Percentiles rank a stretch among this genome's conserved stretches.
Conservation (phyloP, 1,140 invertebrate genomes). For the Globodera rostochiensis region DNA sequence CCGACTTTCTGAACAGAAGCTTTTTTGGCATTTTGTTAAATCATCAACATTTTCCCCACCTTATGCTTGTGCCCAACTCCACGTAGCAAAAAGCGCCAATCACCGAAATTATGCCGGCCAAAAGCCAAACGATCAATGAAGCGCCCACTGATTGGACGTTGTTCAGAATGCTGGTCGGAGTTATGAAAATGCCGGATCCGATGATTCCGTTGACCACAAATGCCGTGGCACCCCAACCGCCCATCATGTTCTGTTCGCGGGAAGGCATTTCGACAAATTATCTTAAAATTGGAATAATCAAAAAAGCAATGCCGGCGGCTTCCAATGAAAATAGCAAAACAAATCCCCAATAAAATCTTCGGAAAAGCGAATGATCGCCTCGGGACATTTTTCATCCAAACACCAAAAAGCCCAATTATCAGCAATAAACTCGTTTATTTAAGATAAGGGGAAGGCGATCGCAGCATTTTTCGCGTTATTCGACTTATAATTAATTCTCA, state of each 20-base stretch:
- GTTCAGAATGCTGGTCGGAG: slow-evolving; percentile 33
- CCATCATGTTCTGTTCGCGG: slow-evolving; percentile 33
- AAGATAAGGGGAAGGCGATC: no score
- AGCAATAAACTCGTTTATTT: no score
- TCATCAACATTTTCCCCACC: not conserved
- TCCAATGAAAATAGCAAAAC: no score
- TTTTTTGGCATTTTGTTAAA: no score
- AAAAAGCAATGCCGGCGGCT: no score
- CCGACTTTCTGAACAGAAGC: slow-evolving; percentile 13
- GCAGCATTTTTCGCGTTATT: no score
- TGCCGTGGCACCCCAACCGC: slow-evolving; percentile 32
- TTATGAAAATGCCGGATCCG: slow-evolving; percentile 46
- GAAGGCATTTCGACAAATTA: slow-evolving; percentile 1
- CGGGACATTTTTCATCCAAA: no score
- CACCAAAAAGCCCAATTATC: no score
- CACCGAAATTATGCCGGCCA: slow-evolving; percentile 47
- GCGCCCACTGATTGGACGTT: slow-evolving; percentile 47
- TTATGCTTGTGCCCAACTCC: slow-evolving; percentile 38
- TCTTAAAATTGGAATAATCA: no score
- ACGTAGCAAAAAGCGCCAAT: slow-evolving; percentile 72
- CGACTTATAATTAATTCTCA: no score
- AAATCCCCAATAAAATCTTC: no score
- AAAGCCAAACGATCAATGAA: slow-evolving; percentile 43
- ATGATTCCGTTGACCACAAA: slow-evolving; percentile 43
- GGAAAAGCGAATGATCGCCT: no score